Percentiles rank a stretch among this genome's conserved stretches.
phyloP scores from a whole-genome alignment of 2,113 vertebrate species.

The Acinonyx jubatus region DNA sequence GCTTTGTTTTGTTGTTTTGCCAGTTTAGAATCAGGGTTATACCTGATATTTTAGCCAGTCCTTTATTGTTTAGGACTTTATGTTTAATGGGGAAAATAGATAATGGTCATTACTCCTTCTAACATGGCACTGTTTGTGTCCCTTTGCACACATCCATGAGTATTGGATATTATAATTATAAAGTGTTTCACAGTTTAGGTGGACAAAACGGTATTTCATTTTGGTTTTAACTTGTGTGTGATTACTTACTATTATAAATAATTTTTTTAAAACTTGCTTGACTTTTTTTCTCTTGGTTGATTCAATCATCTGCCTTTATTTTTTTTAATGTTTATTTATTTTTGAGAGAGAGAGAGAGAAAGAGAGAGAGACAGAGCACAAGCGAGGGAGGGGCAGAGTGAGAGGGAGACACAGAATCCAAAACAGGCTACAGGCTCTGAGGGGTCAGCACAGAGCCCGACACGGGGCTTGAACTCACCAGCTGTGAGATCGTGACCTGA shows the following conservation, averaged over 20 bases:
- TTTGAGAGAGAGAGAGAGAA: no score
- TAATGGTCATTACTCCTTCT: neutral
- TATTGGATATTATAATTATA: neutral
- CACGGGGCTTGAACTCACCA: no score
- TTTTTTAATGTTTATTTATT: no score
- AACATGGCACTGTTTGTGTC: neutral
- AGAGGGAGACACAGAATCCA: no score
- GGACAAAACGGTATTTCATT: neutral
- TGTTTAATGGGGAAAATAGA: neutral
- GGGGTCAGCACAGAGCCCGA: no score
- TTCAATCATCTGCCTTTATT: neutral
- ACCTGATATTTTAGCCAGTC: neutral
- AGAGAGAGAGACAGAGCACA: no score
- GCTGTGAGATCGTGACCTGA: no score
- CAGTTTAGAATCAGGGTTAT: neutral
- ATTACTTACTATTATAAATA: neutral
- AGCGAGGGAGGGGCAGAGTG: no score
- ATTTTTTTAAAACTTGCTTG: neutral
- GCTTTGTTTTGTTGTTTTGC: neutral
- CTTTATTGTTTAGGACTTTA: neutral
- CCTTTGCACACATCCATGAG: neutral
- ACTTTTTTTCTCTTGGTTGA: neutral
- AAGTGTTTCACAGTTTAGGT: neutral
- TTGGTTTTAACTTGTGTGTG: neutral
- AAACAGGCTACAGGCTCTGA: no score